Base-by-base conservation (phyloP, 2,797 vertebrate species). In the Aphelocoma californica region DNA sequence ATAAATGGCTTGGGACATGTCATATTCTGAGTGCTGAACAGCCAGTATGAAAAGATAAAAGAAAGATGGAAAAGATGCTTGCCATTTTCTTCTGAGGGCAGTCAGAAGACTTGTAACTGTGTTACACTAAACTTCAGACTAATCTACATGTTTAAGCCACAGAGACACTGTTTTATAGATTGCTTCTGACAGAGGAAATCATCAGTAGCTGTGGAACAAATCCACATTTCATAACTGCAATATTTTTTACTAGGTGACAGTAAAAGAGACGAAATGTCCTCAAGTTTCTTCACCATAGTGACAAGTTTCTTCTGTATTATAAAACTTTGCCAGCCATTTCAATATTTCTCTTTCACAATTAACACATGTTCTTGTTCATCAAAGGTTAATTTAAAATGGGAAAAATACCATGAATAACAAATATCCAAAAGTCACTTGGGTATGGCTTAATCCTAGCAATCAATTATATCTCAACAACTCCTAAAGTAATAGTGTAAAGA, bases 1-100 rank as follows among this genome's bases (percentile, higher is more conserved):
- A 19, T 10, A 31, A 24, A 74, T 7, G 10, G 40, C 3, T 7
- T n/a, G 0, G 2, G 38, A 66, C 10, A 19, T 11, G 28, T 24
- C 36, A 19, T 19, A 56, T 65, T 56, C 54, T 32, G 18, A 66
- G 26, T 2, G 1, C 5, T 67, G n/a, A 91, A 44, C 20, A 66
- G 8, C 5, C n/a, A 50, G 17, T 2, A 6, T 36, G 25, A 24
- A 75, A 71, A 81, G 40, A 26, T 31, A 3, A 12, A 25, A 64
- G n/a, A 45, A 45, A 25, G 29, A 24, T 26, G 5, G 58, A 66
- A 77, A 56, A 61, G 32, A 29, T 14, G 28, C 19, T 44, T 81
- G 34, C 8, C 28, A 19, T 67, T 58, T 77, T 56, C 20, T 66
- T 60, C 51, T 72, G 34, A 47, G 45, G 73, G 38, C 31, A 57